Conservation (phyloP, 2,113 vertebrate genomes). For the Pampusana beccarii region DNA sequence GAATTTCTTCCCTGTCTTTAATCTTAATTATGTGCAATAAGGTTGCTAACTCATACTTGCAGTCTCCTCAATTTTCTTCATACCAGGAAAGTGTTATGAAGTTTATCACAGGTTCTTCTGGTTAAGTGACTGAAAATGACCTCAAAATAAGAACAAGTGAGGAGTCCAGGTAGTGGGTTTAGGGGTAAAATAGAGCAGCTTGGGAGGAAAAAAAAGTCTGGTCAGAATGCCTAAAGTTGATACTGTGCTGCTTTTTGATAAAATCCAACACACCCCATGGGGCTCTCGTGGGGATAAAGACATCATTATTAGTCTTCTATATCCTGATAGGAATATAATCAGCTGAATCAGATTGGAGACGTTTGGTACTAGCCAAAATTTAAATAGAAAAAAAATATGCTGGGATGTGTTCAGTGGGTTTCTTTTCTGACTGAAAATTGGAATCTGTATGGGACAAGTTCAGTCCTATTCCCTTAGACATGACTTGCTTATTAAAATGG, state of each 20-base stretch:
- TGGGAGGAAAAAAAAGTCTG: neutral
- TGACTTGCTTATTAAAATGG: constrained; percentile 27
- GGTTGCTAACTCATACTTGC: neutral
- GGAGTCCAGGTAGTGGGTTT: neutral
- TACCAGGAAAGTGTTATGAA: neutral
- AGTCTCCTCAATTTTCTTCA: neutral
- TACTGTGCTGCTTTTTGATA: neutral
- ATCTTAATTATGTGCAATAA: neutral
- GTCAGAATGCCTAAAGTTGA: neutral
- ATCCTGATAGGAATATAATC: neutral
- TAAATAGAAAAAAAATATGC: neutral
- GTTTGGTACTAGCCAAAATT: neutral
- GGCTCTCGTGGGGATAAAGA: neutral
- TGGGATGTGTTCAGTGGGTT: neutral
- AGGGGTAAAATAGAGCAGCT: neutral
- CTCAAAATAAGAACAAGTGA: neutral
- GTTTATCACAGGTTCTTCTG: neutral
- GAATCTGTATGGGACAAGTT: neutral
- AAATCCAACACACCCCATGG: neutral
- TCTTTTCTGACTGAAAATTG: constrained; percentile 7
- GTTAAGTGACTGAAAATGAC: neutral
- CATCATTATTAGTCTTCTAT: neutral
- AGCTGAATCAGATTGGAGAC: neutral
- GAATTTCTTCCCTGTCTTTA: neutral
- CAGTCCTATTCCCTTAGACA: neutral